Evolutionary conservation across 2,888 invertebrate species (phyloP).

Genomic region (Agrilus cyanescens): DNA sequence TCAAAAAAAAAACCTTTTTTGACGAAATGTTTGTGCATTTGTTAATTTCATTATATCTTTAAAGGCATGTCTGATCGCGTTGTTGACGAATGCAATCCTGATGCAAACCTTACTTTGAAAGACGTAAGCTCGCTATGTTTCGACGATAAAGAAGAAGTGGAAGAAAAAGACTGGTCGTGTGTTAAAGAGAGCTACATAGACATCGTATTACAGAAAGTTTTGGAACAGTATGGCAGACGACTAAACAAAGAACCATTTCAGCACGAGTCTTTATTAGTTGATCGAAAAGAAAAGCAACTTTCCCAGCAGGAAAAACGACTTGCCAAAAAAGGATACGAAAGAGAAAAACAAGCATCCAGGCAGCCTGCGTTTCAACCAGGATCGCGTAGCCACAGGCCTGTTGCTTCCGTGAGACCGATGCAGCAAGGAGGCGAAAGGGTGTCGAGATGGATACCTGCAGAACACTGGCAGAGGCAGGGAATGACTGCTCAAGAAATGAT

Average conservation of each 20-base stretch:
- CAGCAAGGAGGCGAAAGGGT: slow-evolving; percentile 47
- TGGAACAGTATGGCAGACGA: slow-evolving; percentile 48
- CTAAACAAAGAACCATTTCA: slow-evolving; percentile 83
- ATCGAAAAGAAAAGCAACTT: slow-evolving; percentile 87
- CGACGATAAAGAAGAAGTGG: slow-evolving; percentile 79
- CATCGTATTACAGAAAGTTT: slow-evolving; percentile 64
- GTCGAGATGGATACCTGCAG: slow-evolving; percentile 73
- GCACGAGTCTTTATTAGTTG: slow-evolving; percentile 88
- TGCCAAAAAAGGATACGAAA: slow-evolving; percentile 85
- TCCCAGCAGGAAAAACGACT: slow-evolving; percentile 87
- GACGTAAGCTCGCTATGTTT: slow-evolving; percentile 83
- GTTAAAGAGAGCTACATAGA: slow-evolving; percentile 68
- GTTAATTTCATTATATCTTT: slow-evolving; percentile 7
- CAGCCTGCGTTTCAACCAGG: slow-evolving; percentile 28
- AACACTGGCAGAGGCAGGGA: slow-evolving; percentile 85
- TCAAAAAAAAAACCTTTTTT: too few species aligned
- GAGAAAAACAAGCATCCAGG: slow-evolving; percentile 72
- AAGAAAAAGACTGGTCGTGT: slow-evolving; percentile 60
- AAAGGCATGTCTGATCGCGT: slow-evolving; percentile 84
- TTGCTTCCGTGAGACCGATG: slow-evolving; percentile 67
- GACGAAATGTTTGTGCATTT: too few species aligned
- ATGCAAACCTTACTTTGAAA: slow-evolving; percentile 82
- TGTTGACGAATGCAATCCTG: slow-evolving; percentile 96
- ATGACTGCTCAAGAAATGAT: slow-evolving; percentile 95
- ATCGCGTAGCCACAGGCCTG: slow-evolving; percentile 33